Conservation (phyloP, 1,140 invertebrate genomes). For the Uloborus diversus region DNA sequence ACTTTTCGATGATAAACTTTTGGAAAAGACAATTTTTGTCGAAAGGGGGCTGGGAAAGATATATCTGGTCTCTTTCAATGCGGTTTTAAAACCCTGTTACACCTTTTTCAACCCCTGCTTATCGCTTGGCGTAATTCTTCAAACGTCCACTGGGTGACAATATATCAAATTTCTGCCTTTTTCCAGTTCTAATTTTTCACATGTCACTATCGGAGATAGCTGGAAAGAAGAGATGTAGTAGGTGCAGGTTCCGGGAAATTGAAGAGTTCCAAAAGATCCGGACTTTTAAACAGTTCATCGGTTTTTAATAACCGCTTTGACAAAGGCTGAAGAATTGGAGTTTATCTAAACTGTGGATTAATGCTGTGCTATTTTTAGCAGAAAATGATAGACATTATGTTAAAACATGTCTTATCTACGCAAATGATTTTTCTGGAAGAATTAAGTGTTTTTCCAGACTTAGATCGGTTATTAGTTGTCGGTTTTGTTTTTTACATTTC, state of each 20-base stretch:
- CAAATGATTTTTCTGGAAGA: too few species aligned
- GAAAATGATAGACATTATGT: too few species aligned
- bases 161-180: conserved; percentile 43
- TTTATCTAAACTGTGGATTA: background rate
- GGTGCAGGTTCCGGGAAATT: conserved; percentile 7
- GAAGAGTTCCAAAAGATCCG: conserved; percentile 31
- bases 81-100: conserved; percentile 47
- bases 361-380: too few species aligned
- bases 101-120: conserved; percentile 42
- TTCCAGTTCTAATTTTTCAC: conserved; percentile 53
- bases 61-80: conserved; percentile 46
- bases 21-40: background rate
- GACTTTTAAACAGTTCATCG: conserved; percentile 46
- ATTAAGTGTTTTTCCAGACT: too few species aligned
- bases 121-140: conserved; percentile 45
- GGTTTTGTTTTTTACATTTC: too few species aligned
- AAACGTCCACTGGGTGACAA: conserved; percentile 42
- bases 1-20: conserved; percentile 45
- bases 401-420: too few species aligned
- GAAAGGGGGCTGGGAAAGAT: conserved; percentile 9
- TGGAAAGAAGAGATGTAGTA: too few species aligned
- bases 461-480: too few species aligned
- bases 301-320: conserved; percentile 40
- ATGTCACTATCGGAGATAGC: conserved; percentile 13
- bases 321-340: background rate